Base-by-base conservation (phyloP, 2,797 vertebrate species). In the Distichodus sexfasciatus region DNA sequence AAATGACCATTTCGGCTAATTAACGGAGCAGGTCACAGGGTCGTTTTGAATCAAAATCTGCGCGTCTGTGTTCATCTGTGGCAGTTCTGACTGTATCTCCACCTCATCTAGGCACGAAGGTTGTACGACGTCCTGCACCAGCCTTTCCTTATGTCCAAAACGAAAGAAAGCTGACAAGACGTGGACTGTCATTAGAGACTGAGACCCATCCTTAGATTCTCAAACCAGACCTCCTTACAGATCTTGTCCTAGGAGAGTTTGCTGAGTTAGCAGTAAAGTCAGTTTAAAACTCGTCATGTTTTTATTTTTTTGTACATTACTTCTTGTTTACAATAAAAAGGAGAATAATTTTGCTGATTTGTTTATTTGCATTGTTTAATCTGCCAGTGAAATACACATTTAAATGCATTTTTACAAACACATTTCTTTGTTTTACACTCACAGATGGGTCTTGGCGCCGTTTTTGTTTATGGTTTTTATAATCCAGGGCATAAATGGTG, bases 91-190 rank as follows among this genome's bases (percentile, higher is more conserved):
- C 65, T 31, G 5, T 4, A 24, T 57, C 6, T 44, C 17, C 57
- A 19, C 11, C 29, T 67, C 8, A n/a, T 72, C 36, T 83, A 93
- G 91, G 91, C 90, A 1, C 81, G 65, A 54, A 84, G 90, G 29
- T 86, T 93, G 10, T 64, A 89, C 62, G 90, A 92, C 43, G 86
- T 91, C 4, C 85, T 93, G 6, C 91, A 92, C 74, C 90, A 91
- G 48, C 91, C 91, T 0, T 92, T 92, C 72, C 78, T 91, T 41
- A 92, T 91, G 75, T 83, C 87, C 2, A 90, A 86, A 76, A 88
- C 80, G 68, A 88, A 88, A 72, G 82, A 88, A 64, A 77, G 60
- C 64, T 86, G 81, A 87, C 29, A 7, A 55, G 6, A 63, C 4
- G 6, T 15, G 7, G 11, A 31, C 8, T n/a, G 24, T 40, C 10